Conservation (phyloP, 2,888 invertebrate species). For the Oligia latruncula region DNA sequence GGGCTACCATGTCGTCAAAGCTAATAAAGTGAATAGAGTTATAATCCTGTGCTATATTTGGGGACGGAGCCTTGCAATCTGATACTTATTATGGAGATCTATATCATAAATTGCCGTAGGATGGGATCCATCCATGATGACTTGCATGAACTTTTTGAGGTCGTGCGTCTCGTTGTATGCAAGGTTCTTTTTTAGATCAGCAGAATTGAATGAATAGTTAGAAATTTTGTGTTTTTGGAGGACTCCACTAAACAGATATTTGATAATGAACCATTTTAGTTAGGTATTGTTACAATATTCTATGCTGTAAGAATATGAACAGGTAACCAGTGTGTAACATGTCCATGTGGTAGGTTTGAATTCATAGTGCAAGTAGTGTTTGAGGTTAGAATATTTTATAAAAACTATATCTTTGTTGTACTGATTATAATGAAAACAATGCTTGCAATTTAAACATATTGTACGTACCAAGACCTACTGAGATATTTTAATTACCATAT, state of each 20-base stretch:
- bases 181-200: neutral
- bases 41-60: constrained; percentile 44
- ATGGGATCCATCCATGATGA: neutral
- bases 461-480: neutral
- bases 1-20: constrained; percentile 31
- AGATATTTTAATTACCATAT: neutral
- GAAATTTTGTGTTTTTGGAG: neutral
- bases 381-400: neutral
- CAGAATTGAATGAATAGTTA: neutral
- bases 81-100: constrained; percentile 1
- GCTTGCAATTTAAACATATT: neutral
- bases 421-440: neutral
- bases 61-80: constrained; percentile 25
- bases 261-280: neutral
- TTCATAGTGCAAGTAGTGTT: neutral
- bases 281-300: neutral
- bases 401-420: neutral
- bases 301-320: neutral
- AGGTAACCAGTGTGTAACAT: neutral
- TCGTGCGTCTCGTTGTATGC: neutral
- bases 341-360: neutral
- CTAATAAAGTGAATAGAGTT: constrained; percentile 52
- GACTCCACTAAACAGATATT: neutral
- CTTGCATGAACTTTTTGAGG: constrained; percentile 14
- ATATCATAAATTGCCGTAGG: neutral